These are phyloP conservation scores for Phyllostomus discolor DNA, from an alignment of 2,113 vertebrate genomes.

Conservation along the genomic window DNA sequence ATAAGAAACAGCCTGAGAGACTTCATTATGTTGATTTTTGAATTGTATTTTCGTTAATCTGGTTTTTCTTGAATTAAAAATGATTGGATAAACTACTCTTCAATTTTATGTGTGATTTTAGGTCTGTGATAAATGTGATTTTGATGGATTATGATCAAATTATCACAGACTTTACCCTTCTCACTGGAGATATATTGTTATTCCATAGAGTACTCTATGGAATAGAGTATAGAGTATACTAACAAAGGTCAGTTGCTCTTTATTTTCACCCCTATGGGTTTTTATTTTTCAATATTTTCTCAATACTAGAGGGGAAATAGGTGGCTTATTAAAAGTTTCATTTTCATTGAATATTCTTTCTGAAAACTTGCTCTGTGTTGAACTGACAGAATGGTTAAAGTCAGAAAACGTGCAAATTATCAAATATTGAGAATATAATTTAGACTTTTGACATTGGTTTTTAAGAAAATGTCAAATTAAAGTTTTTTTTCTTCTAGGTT, in stretches of 20 bases:
- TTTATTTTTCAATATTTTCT: not conserved
- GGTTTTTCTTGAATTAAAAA: not conserved
- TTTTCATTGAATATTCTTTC: not conserved
- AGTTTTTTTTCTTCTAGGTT: constrained; percentile 83
- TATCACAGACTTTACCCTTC: not conserved
- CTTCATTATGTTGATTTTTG: not conserved
- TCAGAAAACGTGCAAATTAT: not conserved
- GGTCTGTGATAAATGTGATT: not conserved
- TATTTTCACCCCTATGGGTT: not conserved
- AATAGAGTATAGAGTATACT: not conserved
- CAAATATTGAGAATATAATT: not conserved
- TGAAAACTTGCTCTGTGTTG: not conserved
- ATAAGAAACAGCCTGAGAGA: not conserved
- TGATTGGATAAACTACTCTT: not conserved
- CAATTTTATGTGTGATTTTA: not conserved
- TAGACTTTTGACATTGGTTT: not conserved
- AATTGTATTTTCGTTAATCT: not conserved
- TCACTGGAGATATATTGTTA: not conserved
- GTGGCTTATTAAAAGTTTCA: not conserved
- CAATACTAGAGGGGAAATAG: not conserved
- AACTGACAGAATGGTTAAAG: not conserved
- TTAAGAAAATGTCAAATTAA: not conserved
- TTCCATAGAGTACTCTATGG: not conserved
- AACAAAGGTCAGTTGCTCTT: not conserved
- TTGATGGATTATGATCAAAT: not conserved